Percentiles rank a stretch among this genome's conserved stretches.
Conservation (phyloP, 2,113 vertebrate species). For the Amazona guildingii region DNA sequence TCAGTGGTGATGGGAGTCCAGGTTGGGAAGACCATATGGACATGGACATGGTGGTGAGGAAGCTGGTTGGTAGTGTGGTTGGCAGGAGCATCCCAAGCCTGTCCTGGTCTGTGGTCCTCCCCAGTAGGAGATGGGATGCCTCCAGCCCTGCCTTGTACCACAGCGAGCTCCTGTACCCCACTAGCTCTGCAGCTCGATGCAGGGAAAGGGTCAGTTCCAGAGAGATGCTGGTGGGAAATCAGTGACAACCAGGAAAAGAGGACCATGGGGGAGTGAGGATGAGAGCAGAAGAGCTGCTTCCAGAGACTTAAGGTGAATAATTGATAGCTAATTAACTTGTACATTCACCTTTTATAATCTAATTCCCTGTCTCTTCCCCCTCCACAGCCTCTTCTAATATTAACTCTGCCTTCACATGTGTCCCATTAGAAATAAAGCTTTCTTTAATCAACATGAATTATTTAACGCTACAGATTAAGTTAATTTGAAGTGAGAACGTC, state of each 20-base stretch:
- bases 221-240: background rate
- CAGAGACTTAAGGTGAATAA: conserved; percentile 31
- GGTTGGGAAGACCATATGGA: background rate
- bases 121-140: accelerated
- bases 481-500: conserved; percentile 51
- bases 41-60: accelerated
- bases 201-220: background rate
- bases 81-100: background rate
- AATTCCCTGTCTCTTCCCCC: background rate
- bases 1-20: accelerated
- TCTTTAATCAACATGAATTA: conserved; percentile 72
- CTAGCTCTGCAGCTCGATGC: background rate
- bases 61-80: background rate
- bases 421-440: conserved; percentile 67
- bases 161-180: no score
- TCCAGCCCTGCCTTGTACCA: accelerated
- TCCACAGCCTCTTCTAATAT: conserved; percentile 7
- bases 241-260: background rate
- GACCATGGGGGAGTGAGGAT: background rate
- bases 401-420: conserved; percentile 33
- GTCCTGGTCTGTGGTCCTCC: background rate
- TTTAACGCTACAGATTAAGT: conserved; percentile 63
- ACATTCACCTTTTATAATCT: conserved; percentile 20
- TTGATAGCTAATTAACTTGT: conserved; percentile 53
- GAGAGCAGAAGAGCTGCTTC: background rate